Evolutionary conservation across 2,113 vertebrate genomes (phyloP), one percentile per base, ranked within the genome.

Genomic region (Brachyistius frenatus): DNA sequence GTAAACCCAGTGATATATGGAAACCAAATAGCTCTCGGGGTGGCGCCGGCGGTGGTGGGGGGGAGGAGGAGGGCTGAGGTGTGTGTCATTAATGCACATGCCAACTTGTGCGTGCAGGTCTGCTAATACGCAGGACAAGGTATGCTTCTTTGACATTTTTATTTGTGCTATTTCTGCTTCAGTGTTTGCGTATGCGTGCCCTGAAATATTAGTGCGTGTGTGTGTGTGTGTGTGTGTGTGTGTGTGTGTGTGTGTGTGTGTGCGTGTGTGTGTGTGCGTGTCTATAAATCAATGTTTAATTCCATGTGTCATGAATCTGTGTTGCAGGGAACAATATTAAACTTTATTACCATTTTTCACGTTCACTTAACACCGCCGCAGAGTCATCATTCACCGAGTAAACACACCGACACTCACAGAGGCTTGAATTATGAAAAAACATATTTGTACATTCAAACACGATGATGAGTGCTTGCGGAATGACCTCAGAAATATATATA

Each of bases 1-100:
- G 92, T 94, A 93, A 95, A 95, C 14, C 31, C 71, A 57, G 31
- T 84, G 85, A 89, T 85, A 90, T 96, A 95, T 95, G 94, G 94
- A 94, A 96, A 93, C 94, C 95, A 94, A 95, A 95, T 91, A 92
- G 91, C 92, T 76, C 0, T 68, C 39, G 56, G 49, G 55, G 50
- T 58, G 60, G 16, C 15, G 50, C 35, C 36, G 49, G 35, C 30
- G 50, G 10, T 3, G 16, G 16, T 47, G 54, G 15, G 35, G 5
- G 5, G 3, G 52, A 7, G 44, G 37, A 9, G 33, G 15, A 8
- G 49, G 49, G 15, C n/a, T 61, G 57, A 33, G 16, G 56, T 71
- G 9, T 33, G 6, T 9, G 5, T 37, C 9, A 55, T 39, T 56
- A 56, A 16, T 73, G 55, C 31, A 23, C 23, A 23, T 23, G 23